These are phyloP conservation scores for Antheraea mylitta DNA, from an alignment of 1,140 invertebrate species.

Conservation along the genomic window DNA sequence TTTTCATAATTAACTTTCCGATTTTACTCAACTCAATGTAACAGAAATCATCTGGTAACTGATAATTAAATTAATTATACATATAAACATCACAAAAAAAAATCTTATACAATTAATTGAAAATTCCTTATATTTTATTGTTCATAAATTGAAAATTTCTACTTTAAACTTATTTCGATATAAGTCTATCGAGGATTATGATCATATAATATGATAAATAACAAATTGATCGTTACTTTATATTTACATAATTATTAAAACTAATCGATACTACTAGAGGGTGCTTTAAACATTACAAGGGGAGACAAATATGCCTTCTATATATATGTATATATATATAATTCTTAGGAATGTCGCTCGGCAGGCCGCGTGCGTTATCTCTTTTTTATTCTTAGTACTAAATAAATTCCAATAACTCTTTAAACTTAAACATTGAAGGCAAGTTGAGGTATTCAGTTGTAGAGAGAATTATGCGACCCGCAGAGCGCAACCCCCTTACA, in stretches of 20 bases:
- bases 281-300: constrained; percentile 62
- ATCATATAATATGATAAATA: constrained; percentile 75
- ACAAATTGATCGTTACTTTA: constrained; percentile 68
- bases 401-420: constrained; percentile 11
- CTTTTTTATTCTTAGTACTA: background rate
- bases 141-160: constrained; percentile 66
- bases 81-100: constrained; percentile 61
- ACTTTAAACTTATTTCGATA: constrained; percentile 68
- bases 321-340: constrained; percentile 42
- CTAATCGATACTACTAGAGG: constrained; percentile 61
- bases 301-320: constrained; percentile 61
- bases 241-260: constrained; percentile 66
- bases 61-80: constrained; percentile 65
- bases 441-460: constrained; percentile 57
- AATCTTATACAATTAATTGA: constrained; percentile 44
- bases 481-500: constrained; percentile 40
- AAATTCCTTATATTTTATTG: constrained; percentile 53
- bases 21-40: constrained; percentile 71
- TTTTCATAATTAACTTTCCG: constrained; percentile 60
- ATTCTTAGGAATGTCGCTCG: constrained; percentile 17
- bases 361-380: constrained; percentile 14
- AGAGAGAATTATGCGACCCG: constrained; percentile 15
- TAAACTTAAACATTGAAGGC: constrained; percentile 45
- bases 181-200: constrained; percentile 65
- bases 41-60: constrained; percentile 71